Percentiles rank a stretch among this genome's conserved stretches.
Conservation (phyloP, 1,140 invertebrate genomes). For the Drosophila kanapiae region DNA sequence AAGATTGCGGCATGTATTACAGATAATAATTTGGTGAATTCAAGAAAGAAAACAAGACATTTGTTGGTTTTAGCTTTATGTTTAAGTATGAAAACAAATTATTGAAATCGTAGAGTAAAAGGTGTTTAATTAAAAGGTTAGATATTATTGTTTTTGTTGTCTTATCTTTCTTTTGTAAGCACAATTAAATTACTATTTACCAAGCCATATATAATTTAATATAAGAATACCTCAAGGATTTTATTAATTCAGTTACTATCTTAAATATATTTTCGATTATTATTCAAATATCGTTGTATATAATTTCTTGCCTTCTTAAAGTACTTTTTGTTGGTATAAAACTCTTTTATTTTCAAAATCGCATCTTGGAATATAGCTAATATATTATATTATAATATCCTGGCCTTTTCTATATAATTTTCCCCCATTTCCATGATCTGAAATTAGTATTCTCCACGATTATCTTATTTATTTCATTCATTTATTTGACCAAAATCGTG, state of each 20-base stretch:
- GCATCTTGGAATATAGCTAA: not conserved
- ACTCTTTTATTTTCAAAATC: not conserved
- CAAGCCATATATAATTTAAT: too few relatives aligned
- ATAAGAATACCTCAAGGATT: not conserved
- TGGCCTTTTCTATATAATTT: not conserved
- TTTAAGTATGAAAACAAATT: too few relatives aligned
- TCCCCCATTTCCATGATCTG: not conserved
- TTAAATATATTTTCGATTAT: too few relatives aligned
- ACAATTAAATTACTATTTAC: too few relatives aligned
- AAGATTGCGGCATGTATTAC: too few relatives aligned
- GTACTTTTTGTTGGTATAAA: not conserved
- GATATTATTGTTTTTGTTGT: not conserved
- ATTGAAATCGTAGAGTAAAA: too few relatives aligned
- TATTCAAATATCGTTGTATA: too few relatives aligned
- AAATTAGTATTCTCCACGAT: constrained; percentile 8
- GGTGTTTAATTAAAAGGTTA: not conserved
- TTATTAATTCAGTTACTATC: too few relatives aligned
- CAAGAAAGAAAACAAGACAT: not conserved
- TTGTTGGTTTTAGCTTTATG: not conserved
- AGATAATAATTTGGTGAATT: not conserved
- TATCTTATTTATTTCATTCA: constrained; percentile 14
- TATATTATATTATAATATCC: not conserved
- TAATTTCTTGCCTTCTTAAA: too few relatives aligned
- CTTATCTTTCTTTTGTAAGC: not conserved
- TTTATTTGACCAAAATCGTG: constrained; percentile 24